Evolutionary conservation across 2,888 invertebrate genomes (phyloP), one percentile per base, ranked within the genome.

Genomic region (Linhomoeus sp.): DNA sequence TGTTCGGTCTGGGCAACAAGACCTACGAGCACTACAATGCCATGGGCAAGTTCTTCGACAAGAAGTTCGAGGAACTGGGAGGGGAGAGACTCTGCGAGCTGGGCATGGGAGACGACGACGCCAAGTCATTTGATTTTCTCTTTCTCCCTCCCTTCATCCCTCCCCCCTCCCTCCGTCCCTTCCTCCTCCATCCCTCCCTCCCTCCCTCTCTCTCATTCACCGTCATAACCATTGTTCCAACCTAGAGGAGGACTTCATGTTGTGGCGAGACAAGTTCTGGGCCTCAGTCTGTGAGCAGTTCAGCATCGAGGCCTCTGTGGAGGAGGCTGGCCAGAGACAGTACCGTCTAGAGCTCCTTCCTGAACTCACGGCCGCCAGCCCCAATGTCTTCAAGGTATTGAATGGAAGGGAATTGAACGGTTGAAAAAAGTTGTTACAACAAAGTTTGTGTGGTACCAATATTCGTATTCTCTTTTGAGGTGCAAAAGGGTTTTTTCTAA

Each of bases 21-120:
- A 97, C 97, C 0, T 97, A 97, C 67, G 94, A 99, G 66, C 92
- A 97, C 69, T 97, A 85, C 70, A 99, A 99, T 68, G 82, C 84
- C 59, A 87, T 94, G 55, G 97, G 84, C 2, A 83, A 82, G 58
- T 84, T 84, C 67, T 79, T 92, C 44, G 94, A 99, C 69, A 83
- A 82, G 62, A 74, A 85, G 42, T 67, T 99, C 47, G 87, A 85
- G 63, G 90, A 94, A 66, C 74, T 97, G 51, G 78, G 87, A 41
- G 88, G 79, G 14, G 79, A 76, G 3, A 70, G 85, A 47, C 80
- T 87, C 0, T 83, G 76, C 68, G 85, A 87, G 66, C 70, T 88
- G 46, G 97, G 97, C 43, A 71, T 88, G 42, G 97, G 97, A 33
- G 97, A 97, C 69, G 97, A 99, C 69, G 94, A 97, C 72, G 88